These are phyloP conservation scores for Apteryx mantelli DNA, from an alignment of 2,113 vertebrate species.

Conservation along the genomic window DNA sequence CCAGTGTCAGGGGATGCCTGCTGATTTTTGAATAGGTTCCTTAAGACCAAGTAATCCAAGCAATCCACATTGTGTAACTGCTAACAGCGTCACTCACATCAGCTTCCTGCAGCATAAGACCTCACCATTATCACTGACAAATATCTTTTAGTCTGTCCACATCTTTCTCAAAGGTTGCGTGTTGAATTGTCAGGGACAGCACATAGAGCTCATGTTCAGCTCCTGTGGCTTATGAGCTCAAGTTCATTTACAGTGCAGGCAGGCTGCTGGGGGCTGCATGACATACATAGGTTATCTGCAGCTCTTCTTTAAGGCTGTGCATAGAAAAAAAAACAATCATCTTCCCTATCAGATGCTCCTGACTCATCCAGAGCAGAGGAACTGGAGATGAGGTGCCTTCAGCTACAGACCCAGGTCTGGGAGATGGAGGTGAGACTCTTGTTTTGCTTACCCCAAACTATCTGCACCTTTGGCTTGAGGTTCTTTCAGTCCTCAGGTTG, in stretches of 20 bases:
- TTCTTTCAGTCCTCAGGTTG: neutral
- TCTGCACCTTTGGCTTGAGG: neutral
- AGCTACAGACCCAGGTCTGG: conserved; percentile 84
- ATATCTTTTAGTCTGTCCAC: neutral
- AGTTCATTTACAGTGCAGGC: neutral
- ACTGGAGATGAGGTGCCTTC: conserved; percentile 75
- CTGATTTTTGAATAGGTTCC: neutral
- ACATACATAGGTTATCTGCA: neutral
- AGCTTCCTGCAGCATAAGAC: neutral
- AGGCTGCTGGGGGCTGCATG: neutral
- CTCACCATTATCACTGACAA: neutral
- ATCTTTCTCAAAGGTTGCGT: neutral
- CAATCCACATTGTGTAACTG: fast-evolving
- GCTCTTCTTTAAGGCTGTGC: neutral
- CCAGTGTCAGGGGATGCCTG: neutral
- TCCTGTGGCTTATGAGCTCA: fast-evolving
- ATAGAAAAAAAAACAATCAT: neutral
- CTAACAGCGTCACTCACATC: neutral
- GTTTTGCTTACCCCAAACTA: neutral
- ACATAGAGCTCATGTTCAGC: neutral
- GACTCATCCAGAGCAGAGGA: conserved; percentile 27
- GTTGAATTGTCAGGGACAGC: neutral
- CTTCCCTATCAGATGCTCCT: neutral
- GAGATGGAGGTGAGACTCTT: conserved; percentile 91
- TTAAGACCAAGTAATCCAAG: neutral